These are phyloP conservation scores for Eupeodes latifasciatus DNA, from an alignment of 2,888 invertebrate genomes.

Conservation along the genomic window DNA sequence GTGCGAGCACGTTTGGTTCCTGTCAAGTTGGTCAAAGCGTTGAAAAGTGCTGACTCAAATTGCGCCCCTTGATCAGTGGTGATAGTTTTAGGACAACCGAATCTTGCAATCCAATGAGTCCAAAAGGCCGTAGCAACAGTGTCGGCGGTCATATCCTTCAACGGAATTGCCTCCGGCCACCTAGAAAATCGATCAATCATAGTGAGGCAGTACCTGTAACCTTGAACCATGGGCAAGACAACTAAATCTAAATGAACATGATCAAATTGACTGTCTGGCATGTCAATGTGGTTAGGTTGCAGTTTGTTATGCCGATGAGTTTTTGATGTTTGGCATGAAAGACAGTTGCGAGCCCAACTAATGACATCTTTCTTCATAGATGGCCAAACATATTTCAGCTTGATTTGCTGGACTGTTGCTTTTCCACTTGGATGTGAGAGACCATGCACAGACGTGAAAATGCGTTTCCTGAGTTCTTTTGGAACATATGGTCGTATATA, in stretches of 20 bases:
- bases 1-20: constrained; percentile 45
- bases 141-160: constrained; percentile 34
- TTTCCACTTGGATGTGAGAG: no score
- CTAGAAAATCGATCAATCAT: neutral
- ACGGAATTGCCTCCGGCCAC: constrained; percentile 29
- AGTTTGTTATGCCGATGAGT: constrained; percentile 28
- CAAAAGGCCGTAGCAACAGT: constrained; percentile 22
- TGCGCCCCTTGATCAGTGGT: constrained; percentile 42
- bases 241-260: constrained; percentile 33
- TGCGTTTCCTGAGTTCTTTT: constrained; percentile 18
- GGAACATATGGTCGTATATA: constrained; percentile 50
- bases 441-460: constrained; percentile 47
- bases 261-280: constrained; percentile 25
- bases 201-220: no score
- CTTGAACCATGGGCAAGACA: constrained; percentile 5
- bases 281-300: constrained; percentile 9
- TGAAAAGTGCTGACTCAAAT: constrained; percentile 29
- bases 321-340: constrained; percentile 40
- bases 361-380: constrained; percentile 46
- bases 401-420: constrained; percentile 23
- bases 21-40: constrained; percentile 50
- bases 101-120: constrained; percentile 39
- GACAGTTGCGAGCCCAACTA: constrained; percentile 36
- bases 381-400: constrained; percentile 48
- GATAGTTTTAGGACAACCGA: constrained; percentile 31